These are phyloP conservation scores for Cacatua alba DNA, from an alignment of 2,113 vertebrate genomes.

Conservation along the genomic window DNA sequence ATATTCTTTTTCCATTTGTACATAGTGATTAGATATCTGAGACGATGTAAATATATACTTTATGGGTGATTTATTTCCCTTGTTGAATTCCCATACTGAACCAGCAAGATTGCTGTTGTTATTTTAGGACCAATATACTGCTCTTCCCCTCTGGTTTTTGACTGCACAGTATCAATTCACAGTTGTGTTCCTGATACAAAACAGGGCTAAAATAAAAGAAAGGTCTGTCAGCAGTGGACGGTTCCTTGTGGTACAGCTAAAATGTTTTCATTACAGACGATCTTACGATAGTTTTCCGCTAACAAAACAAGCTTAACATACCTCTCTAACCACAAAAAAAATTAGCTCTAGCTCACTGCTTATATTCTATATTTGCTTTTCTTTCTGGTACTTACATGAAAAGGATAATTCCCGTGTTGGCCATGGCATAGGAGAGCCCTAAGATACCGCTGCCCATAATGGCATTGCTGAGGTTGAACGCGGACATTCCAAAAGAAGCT, in stretches of 20 bases:
- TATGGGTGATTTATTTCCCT: background rate
- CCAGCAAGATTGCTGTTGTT: background rate
- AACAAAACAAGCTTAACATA: background rate
- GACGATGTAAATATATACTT: background rate
- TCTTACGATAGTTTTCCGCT: background rate
- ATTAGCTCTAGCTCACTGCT: background rate
- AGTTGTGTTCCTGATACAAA: background rate
- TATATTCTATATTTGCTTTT: background rate
- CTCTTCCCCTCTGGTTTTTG: background rate
- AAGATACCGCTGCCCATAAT: constrained; percentile 99
- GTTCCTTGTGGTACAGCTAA: background rate
- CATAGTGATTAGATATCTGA: background rate
- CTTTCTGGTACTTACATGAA: constrained; percentile 85
- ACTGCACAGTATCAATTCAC: background rate
- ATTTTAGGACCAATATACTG: background rate
- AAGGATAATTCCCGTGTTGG: constrained; percentile 93
- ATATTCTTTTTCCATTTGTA: background rate
- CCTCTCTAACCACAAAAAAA: background rate
- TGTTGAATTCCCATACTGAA: background rate
- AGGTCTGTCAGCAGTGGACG: background rate
- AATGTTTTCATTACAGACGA: background rate
- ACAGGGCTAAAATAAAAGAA: background rate
- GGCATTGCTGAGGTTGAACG: constrained; percentile 96
- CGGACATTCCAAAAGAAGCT: constrained; percentile 92
- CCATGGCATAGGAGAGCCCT: constrained; percentile 95